Conservation (phyloP, 1,140 invertebrate species). For the Lepidostoma basale region DNA sequence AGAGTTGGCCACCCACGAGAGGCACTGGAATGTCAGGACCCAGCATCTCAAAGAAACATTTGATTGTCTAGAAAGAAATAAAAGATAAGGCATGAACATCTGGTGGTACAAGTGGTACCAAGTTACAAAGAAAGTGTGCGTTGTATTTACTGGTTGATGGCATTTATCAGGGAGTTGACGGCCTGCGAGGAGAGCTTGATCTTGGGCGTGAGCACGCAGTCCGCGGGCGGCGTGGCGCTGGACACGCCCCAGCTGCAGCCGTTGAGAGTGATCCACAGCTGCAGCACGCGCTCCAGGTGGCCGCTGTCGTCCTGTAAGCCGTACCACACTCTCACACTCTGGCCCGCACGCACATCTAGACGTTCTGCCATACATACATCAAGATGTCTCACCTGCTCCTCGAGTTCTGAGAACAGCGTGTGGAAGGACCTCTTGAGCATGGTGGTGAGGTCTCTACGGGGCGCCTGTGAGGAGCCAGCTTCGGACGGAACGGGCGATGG, state of each 20-base stretch:
- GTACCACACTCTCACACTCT: no score
- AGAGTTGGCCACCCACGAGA: constrained; percentile 55
- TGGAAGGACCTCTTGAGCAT: constrained; percentile 77
- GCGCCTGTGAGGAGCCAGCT: background rate
- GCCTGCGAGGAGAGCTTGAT: constrained; percentile 74
- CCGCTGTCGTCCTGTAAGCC: constrained; percentile 64
- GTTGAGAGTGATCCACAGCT: constrained; percentile 84
- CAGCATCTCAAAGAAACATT: constrained; percentile 57
- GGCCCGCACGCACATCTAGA: no score
- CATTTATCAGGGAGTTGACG: constrained; percentile 72
- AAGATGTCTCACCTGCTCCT: constrained; percentile 44
- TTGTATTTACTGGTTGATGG: constrained; percentile 55
- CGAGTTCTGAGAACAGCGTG: constrained; percentile 69
- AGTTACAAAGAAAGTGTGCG: background rate
- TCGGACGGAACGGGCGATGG: background rate
- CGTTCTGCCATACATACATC: no score
- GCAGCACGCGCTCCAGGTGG: constrained; percentile 79
- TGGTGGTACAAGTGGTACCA: no score
- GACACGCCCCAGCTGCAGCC: constrained; percentile 57
- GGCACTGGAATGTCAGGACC: constrained; percentile 59
- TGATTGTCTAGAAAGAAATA: constrained; percentile 51
- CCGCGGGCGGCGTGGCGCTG: constrained; percentile 55
- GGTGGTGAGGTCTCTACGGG: constrained; percentile 41
- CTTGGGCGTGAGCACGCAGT: constrained; percentile 70
- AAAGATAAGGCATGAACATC: constrained; percentile 11